phyloP scores from a whole-genome alignment of 2,113 vertebrate genomes.

The Salvelinus sp. region DNA sequence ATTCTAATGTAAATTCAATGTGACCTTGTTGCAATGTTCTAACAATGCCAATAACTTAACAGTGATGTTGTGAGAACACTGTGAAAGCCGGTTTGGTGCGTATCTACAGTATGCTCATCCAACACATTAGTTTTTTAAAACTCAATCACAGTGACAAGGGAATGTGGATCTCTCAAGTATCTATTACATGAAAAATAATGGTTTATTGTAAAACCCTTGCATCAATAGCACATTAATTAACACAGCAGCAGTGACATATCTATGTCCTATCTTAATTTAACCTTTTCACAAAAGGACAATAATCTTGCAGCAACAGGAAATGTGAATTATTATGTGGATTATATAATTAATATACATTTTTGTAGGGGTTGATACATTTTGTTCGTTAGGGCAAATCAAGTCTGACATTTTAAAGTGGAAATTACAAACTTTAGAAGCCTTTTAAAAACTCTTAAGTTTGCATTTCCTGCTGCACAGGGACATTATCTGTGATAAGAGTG shows the following conservation, averaged over 20 bases:
- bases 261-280: too few species aligned
- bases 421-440: too few species aligned
- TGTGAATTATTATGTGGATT: too few species aligned
- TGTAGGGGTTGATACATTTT: too few species aligned
- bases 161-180: neutral
- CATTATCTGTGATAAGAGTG: neutral
- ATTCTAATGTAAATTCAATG: neutral
- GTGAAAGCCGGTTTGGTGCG: neutral
- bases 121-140: neutral
- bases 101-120: neutral
- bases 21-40: neutral
- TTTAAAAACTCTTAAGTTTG: too few species aligned
- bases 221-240: neutral
- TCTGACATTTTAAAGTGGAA: too few species aligned
- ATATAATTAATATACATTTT: too few species aligned
- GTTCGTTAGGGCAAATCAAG: too few species aligned
- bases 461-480: neutral
- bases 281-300: too few species aligned
- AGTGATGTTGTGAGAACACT: neutral
- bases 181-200: neutral
- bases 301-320: too few species aligned
- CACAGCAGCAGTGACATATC: neutral
- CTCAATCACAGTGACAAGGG: neutral
- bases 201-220: neutral
- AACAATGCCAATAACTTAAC: neutral